These are phyloP conservation scores for Typhlichthys eigenmanni DNA, from an alignment of 2,797 vertebrate genomes.

Conservation along the genomic window DNA sequence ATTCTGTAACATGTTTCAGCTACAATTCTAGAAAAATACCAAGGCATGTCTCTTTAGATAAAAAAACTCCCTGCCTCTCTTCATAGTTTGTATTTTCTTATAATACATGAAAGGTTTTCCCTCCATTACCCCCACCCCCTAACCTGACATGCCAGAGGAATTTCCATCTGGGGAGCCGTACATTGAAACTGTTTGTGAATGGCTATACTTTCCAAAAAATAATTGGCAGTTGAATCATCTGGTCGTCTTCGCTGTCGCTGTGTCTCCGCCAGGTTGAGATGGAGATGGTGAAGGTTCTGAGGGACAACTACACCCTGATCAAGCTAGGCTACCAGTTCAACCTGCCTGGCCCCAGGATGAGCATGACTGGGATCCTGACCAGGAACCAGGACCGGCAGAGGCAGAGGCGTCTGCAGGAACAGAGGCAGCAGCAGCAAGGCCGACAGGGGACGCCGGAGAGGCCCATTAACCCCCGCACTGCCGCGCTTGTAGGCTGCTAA, in stretches of 20 bases:
- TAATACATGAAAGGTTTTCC: not conserved
- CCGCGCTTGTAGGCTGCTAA: slow-evolving; percentile 65
- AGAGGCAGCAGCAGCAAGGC: slow-evolving; percentile 74
- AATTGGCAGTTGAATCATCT: too few relatives aligned
- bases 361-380: slow-evolving; percentile 94
- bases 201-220: too few relatives aligned
- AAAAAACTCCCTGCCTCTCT: not conserved
- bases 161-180: too few relatives aligned
- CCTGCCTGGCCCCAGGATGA: slow-evolving; percentile 93
- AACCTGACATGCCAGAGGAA: too few relatives aligned
- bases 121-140: not conserved
- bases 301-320: slow-evolving; percentile 89
- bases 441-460: slow-evolving; percentile 65
- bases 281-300: slow-evolving; percentile 94
- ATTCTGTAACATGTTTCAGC: too few relatives aligned
- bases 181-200: too few relatives aligned
- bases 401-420: slow-evolving; percentile 90
- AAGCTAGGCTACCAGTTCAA: slow-evolving; percentile 97
- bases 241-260: too few relatives aligned
- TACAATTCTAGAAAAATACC: too few relatives aligned
- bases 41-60: too few relatives aligned
- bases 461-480: slow-evolving; percentile 78
- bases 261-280: slow-evolving; percentile 84
- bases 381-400: slow-evolving; percentile 96
- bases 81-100: not conserved